Conservation (phyloP, 2,797 vertebrate species). For the Myotis planiceps region DNA sequence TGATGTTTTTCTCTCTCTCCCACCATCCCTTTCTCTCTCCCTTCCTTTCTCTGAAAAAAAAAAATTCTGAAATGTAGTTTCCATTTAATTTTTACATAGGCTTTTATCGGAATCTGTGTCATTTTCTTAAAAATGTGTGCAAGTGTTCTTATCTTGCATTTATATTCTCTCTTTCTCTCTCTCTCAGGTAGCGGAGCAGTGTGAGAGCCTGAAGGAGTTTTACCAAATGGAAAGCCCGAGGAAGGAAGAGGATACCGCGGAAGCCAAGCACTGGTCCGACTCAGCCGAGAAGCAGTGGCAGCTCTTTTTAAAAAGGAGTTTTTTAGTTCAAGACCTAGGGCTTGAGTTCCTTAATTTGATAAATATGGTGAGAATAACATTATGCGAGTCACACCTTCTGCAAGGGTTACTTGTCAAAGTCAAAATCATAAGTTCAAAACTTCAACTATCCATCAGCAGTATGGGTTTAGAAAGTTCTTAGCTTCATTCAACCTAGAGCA, state of each 20-base stretch:
- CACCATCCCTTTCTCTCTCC: background rate
- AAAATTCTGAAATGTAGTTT: slow-evolving; percentile 16
- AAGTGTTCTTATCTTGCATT: background rate
- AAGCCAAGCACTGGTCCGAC: slow-evolving; percentile 69
- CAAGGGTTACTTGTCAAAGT: slow-evolving; percentile 27
- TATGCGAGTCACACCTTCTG: background rate
- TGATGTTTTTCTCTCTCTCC: background rate
- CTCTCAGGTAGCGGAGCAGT: slow-evolving; percentile 87
- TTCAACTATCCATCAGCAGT: background rate
- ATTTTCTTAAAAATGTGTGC: background rate
- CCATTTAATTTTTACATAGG: slow-evolving; percentile 8
- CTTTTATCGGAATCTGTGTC: background rate
- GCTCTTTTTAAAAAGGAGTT: slow-evolving; percentile 87
- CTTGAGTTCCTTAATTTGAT: slow-evolving; percentile 88
- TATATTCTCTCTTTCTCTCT: slow-evolving; percentile 29
- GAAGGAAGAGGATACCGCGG: slow-evolving; percentile 70
- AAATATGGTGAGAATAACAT: slow-evolving; percentile 86
- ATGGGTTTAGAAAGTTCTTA: background rate
- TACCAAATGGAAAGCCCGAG: slow-evolving; percentile 81
- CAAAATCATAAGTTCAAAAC: slow-evolving; percentile 42
- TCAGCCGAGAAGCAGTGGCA: slow-evolving; percentile 87
- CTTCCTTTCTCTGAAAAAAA: background rate
- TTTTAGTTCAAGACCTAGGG: slow-evolving; percentile 89
- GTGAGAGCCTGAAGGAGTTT: slow-evolving; percentile 85
- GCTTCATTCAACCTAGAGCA: background rate